Evolutionary conservation across 2,797 vertebrate species (phyloP).

Genomic region (Erpetoichthys calabaricus): DNA sequence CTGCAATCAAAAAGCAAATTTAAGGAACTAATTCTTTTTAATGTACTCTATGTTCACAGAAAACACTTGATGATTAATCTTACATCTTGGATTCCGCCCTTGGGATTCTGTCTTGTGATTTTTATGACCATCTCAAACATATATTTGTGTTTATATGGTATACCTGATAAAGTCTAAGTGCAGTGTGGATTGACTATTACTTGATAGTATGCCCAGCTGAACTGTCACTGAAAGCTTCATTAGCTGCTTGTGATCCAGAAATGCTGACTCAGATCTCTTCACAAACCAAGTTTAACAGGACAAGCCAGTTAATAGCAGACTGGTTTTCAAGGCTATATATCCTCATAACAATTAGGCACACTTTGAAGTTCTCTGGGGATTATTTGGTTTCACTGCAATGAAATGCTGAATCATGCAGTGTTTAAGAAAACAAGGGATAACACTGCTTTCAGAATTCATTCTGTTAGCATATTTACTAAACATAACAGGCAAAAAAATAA

Average conservation of each 20-base stretch:
- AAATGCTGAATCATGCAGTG: slow-evolving; percentile 15
- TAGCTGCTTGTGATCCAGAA: slow-evolving; percentile 31
- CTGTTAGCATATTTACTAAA: no score
- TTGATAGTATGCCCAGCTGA: slow-evolving; percentile 30
- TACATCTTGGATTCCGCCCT: slow-evolving; percentile 5
- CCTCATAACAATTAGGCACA: slow-evolving; percentile 37
- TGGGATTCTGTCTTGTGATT: slow-evolving; percentile 23
- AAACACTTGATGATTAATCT: neutral
- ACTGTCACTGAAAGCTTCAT: slow-evolving; percentile 25
- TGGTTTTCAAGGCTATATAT: slow-evolving; percentile 57
- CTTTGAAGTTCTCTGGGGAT: slow-evolving; percentile 39
- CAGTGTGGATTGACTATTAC: slow-evolving; percentile 22
- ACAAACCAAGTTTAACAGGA: slow-evolving; percentile 54
- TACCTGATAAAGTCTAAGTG: slow-evolving; percentile 19
- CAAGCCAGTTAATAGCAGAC: slow-evolving; percentile 57
- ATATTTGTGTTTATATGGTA: slow-evolving; percentile 24
- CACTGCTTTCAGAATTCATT: no score
- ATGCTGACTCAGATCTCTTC: slow-evolving; percentile 44
- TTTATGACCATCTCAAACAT: slow-evolving; percentile 27
- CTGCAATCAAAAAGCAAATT: no score
- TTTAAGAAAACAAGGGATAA: no score
- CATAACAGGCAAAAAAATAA: no score
- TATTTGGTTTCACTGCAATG: slow-evolving; percentile 37
- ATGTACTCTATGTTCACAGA: neutral
- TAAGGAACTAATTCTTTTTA: no score